Base-by-base conservation (phyloP, 1,140 invertebrate genomes). In the Panagrolaimus sp. region DNA sequence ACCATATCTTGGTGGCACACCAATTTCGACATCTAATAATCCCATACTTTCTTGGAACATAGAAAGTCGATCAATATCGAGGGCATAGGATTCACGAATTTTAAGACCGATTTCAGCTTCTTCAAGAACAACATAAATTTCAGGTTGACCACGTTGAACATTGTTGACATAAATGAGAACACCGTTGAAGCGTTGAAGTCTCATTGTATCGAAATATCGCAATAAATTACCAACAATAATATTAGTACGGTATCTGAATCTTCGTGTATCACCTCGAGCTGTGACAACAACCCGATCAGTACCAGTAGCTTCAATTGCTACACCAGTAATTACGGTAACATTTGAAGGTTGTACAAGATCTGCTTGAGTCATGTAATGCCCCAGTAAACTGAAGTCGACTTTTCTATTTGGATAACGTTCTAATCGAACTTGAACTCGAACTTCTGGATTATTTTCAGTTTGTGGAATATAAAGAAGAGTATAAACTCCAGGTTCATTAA, bases 51-150 rank as follows among this genome's bases (percentile, higher is more conserved):
- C 80, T 64, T 82, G 81, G 62, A 78, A 82, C 47, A 72, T 79
- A 1, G 80, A 70, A n/a, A 82, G 63, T 17, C 81, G 75, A 58
- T 83, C 80, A 48, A 82, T 83, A 73, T 83, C 80, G 43, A 83
- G 43, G 1, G 75, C 63, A 67, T 83, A 82, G 12, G 73, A 76
- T 66, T 82, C 80, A n/a, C 76, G 62, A 46, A 82, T 83, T 64
- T 81, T 71, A 21, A 82, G 68, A 45, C 80, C 80, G 43, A 82
- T 83, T 68, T 80, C 73, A 17, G 80, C 81, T 70, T 82, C 80
- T 67, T 83, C 81, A n/a, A 82, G 55, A 8, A 83, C 79, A n/a
- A 82, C 80, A 64, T 83, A 82, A 45, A 82, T 77, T 58, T 82
- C 80, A 14, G 80, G 78, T 62, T 83, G 81, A 45, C 80, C 80